These are phyloP conservation scores for Charaxes varanes DNA, from an alignment of 1,140 invertebrate genomes.

Conservation along the genomic window DNA sequence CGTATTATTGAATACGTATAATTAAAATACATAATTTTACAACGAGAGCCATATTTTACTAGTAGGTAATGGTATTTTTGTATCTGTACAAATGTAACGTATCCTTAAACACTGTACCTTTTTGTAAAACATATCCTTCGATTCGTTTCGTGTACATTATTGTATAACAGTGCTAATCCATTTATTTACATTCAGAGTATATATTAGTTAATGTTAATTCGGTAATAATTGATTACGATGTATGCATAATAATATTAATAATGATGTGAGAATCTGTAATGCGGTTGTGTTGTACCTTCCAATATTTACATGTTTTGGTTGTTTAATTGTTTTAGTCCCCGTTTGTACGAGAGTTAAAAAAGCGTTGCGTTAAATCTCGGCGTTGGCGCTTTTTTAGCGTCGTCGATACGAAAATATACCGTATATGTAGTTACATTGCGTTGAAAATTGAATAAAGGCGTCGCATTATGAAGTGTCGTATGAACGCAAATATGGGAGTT, in stretches of 20 bases:
- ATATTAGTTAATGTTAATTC: conserved; percentile 12
- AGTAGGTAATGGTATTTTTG: conserved; percentile 59
- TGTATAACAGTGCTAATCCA: too few relatives aligned
- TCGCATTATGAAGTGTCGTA: too few relatives aligned
- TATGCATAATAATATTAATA: conserved; percentile 18
- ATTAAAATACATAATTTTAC: conserved; percentile 30
- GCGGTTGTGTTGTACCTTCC: conserved; percentile 45
- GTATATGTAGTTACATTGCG: too few relatives aligned
- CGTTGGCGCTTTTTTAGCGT: too few relatives aligned
- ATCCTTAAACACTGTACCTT: conserved; percentile 37
- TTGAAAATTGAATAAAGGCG: too few relatives aligned
- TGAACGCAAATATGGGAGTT: too few relatives aligned
- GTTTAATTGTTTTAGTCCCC: conserved; percentile 1
- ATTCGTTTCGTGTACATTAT: conserved; percentile 17
- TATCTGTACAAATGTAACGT: conserved; percentile 49
- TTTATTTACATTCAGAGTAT: conserved; percentile 18
- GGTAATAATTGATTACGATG: conserved; percentile 2
- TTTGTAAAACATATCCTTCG: conserved; percentile 49
- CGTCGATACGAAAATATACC: too few relatives aligned
- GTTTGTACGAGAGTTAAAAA: too few relatives aligned
- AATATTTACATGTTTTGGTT: conserved; percentile 28
- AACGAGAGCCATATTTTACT: conserved; percentile 47
- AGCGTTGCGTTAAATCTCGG: too few relatives aligned
- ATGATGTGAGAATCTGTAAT: conserved; percentile 26
- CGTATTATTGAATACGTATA: conserved; percentile 32